Conservation (phyloP, 2,888 invertebrate genomes). For the Drosophila paranaensis region DNA sequence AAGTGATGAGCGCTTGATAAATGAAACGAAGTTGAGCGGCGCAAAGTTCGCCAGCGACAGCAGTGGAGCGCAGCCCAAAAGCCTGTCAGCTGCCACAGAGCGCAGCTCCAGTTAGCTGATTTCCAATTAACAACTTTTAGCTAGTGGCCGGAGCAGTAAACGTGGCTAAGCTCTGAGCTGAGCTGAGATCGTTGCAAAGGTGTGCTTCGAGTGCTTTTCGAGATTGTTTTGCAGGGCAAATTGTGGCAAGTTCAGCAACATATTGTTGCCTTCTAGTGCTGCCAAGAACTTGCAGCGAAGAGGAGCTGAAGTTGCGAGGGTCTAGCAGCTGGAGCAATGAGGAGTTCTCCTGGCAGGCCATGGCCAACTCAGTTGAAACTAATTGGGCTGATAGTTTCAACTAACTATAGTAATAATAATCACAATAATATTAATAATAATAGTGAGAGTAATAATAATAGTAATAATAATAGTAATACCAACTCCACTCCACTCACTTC, state of each 20-base stretch:
- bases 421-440: neutral
- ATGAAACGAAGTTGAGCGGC: constrained; percentile 39
- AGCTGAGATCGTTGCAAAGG: neutral
- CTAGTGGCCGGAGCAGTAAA: too few relatives aligned
- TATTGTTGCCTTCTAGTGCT: too few relatives aligned
- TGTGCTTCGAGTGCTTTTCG: neutral
- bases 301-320: too few relatives aligned
- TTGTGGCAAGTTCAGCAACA: too few relatives aligned
- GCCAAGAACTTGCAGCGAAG: too few relatives aligned
- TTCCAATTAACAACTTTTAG: constrained; percentile 2
- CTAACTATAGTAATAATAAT: neutral
- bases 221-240: too few relatives aligned
- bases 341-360: too few relatives aligned
- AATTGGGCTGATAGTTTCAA: neutral
- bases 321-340: too few relatives aligned
- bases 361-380: too few relatives aligned
- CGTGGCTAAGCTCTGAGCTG: too few relatives aligned
- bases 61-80: neutral
- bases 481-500: too few relatives aligned
- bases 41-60: constrained; percentile 2
- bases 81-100: neutral
- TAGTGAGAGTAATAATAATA: neutral
- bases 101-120: neutral
- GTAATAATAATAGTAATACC: neutral
- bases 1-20: constrained; percentile 55